Evolutionary conservation across 2,797 vertebrate genomes (phyloP).

Genomic region (Pagetopsis macropterus): DNA sequence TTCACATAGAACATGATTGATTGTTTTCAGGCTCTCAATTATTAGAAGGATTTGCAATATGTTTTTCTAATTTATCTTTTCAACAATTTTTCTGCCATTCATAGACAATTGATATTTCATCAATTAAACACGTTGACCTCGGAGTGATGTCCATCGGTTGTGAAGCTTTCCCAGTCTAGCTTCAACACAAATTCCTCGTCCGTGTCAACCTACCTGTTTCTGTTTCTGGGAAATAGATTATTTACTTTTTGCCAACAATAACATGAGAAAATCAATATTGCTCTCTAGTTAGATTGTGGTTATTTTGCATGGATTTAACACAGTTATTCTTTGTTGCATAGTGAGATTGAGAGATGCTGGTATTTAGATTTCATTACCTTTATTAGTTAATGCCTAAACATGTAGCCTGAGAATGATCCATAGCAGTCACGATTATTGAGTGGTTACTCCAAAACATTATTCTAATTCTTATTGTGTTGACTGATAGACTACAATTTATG

Average conservation of each 20-base stretch:
- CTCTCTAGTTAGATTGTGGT: not conserved
- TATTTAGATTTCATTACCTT: not conserved
- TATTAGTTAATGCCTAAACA: not conserved
- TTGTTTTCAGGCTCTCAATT: not conserved
- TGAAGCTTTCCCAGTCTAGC: too few species aligned
- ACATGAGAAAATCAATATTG: not conserved
- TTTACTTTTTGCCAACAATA: constrained; percentile 11
- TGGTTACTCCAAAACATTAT: constrained; percentile 20
- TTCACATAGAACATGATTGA: not conserved
- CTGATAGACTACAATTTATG: not conserved
- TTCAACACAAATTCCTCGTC: too few species aligned
- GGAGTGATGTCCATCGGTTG: not conserved
- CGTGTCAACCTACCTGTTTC: too few species aligned
- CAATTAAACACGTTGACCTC: not conserved
- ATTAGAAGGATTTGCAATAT: not conserved
- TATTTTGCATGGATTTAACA: too few species aligned
- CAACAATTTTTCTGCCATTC: not conserved
- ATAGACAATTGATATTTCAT: not conserved
- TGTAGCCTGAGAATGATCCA: constrained; percentile 8
- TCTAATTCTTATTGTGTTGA: not conserved
- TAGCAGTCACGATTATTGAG: not conserved
- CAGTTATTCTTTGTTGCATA: not conserved
- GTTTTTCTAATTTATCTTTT: not conserved
- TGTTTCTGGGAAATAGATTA: not conserved
- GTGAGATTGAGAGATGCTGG: not conserved